Evolutionary conservation across 1,140 invertebrate species (phyloP).

Genomic region (Amyelois transitella): DNA sequence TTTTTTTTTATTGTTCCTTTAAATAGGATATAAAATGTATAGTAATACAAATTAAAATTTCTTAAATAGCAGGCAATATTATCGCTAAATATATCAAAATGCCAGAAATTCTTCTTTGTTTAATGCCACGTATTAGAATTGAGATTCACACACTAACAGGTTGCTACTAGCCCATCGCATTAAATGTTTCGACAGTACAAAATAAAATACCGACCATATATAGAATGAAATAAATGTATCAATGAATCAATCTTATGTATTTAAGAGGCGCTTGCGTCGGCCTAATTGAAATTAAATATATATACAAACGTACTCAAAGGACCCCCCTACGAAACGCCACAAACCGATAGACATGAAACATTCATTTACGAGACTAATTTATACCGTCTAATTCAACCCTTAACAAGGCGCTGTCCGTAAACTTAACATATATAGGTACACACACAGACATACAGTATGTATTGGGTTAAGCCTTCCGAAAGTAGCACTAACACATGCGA

Average conservation of each 20-base stretch:
- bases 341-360: constrained; percentile 34
- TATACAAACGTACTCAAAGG: constrained; percentile 1
- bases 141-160: no score
- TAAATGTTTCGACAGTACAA: no score
- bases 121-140: no score
- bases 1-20: no score
- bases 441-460: constrained; percentile 22
- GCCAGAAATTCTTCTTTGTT: no score
- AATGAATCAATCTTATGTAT: neutral
- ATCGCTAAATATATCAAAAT: no score
- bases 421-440: constrained; percentile 37
- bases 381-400: constrained; percentile 63
- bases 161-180: no score
- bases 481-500: constrained; percentile 46
- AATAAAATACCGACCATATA: no score
- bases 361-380: constrained; percentile 58
- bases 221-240: neutral
- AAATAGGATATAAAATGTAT: no score
- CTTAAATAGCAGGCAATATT: no score
- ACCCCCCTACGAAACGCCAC: neutral
- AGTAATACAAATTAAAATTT: no score
- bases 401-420: constrained; percentile 60
- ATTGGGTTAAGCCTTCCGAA: constrained; percentile 65
- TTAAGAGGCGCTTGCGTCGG: neutral
- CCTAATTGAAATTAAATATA: neutral